Base-by-base conservation (phyloP, 2,113 vertebrate species). In the Leptodactylus fuscus region DNA sequence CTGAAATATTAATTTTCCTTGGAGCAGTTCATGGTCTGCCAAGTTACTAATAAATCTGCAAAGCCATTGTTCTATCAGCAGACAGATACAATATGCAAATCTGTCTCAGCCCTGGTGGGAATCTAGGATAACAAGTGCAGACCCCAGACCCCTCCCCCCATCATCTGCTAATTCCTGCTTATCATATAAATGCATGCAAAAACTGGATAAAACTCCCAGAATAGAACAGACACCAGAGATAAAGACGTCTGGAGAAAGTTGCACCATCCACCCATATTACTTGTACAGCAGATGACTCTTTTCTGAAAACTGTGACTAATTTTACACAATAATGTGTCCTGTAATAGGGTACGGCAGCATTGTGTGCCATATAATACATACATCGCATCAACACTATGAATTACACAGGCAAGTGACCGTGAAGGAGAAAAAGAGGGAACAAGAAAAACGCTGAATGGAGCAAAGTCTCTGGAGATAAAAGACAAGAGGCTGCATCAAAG, bases 21-120 rank as follows among this genome's bases (percentile, higher is more conserved):
- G 70, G 70, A 73, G 70, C 70, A 5, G 38, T 24, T 44, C 20
- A 24, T 46, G 70, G 32, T 73, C 70, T 44, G 70, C 22, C 36
- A 71, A 71, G 34, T 41, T 73, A 44, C 38, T 44, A 44, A 41
- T 73, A 73, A 41, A 73, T 73, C 38, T 46, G 38, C 38, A n/a
- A 46, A 46, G 75, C 46, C 48, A 77, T 77, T 22, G 79, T 51
- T 41, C 11, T 10, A 3, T 7, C 38, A 15, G 67, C 10, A 29
- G 65, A 15, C 27, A 22, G 0, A 0, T 0, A 0, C 3, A 8
- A 24, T 77, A 77, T 55, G 75, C 24, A 44, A 85, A 4, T 79
- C 0, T 0, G 2, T 4, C 55, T 58, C 51, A 46, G 74, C 49
- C 0, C 0, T 12, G 27, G 38, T 32, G 15, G 0, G 8, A 0